Evolutionary conservation across 2,797 vertebrate genomes (phyloP).

Genomic region (Lutjanus argentimaculatus): DNA sequence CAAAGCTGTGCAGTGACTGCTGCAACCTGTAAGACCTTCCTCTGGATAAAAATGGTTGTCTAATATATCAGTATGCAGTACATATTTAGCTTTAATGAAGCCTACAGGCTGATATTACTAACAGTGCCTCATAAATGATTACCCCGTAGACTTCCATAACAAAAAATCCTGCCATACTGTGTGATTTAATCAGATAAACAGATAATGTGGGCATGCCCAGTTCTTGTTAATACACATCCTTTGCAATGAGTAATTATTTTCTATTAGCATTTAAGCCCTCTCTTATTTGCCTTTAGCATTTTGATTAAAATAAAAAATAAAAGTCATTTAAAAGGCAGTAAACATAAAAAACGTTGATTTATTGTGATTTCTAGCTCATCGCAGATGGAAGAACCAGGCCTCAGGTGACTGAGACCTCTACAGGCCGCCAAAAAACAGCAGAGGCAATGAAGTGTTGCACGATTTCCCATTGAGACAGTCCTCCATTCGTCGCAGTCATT

Average conservation of each 20-base stretch:
- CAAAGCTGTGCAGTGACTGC: not conserved
- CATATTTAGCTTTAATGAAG: not conserved
- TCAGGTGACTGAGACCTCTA: not conserved
- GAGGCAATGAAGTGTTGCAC: constrained; percentile 21
- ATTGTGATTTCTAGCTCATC: constrained; percentile 7
- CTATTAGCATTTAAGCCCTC: too few species aligned
- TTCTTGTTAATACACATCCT: not conserved
- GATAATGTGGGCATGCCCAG: not conserved
- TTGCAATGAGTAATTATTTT: constrained; percentile 3
- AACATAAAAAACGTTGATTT: constrained; percentile 11
- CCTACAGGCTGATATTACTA: not conserved
- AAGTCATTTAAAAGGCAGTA: not conserved
- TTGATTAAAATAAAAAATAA: too few species aligned
- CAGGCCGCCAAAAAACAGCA: not conserved
- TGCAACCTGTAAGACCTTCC: not conserved
- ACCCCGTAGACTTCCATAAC: not conserved
- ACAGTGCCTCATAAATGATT: not conserved
- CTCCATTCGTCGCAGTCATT: constrained; percentile 12
- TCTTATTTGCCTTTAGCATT: not conserved
- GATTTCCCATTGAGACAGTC: constrained; percentile 2
- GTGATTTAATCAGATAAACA: constrained; percentile 1
- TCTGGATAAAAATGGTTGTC: not conserved
- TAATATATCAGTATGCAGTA: not conserved
- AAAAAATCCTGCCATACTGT: not conserved
- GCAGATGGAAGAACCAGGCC: not conserved